Percentiles rank a stretch among this genome's conserved stretches.
Evolutionary conservation across 2,888 invertebrate genomes (phyloP).

Genomic region (Eilema griseolum): DNA sequence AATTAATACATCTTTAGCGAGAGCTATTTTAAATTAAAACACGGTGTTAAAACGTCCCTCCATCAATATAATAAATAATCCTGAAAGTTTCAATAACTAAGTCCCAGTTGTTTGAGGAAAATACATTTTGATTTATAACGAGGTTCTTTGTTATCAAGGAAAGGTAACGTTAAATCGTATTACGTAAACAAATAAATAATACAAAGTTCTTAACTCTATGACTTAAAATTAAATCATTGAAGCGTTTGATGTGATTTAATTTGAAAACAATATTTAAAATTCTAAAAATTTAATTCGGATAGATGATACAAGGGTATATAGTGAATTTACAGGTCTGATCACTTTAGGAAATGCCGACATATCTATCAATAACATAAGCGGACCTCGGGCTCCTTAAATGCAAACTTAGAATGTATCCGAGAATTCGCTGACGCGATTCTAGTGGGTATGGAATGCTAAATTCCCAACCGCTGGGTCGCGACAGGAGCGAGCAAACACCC

Average conservation of each 20-base stretch:
- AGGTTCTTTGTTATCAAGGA: slow-evolving; percentile 48
- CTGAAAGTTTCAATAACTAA: slow-evolving; percentile 57
- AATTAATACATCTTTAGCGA: neutral
- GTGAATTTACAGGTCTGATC: too few species aligned
- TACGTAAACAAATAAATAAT: slow-evolving; percentile 39
- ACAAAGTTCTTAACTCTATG: slow-evolving; percentile 23
- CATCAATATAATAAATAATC: slow-evolving; percentile 45
- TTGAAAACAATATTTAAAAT: neutral
- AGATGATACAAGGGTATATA: neutral
- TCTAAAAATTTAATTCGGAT: neutral
- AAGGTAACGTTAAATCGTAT: slow-evolving; percentile 45
- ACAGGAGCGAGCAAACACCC: too few species aligned
- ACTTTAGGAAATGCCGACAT: too few species aligned
- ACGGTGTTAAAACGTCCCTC: slow-evolving; percentile 19
- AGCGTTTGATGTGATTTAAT: neutral
- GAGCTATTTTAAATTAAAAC: slow-evolving; percentile 14
- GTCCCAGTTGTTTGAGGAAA: slow-evolving; percentile 54
- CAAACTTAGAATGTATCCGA: too few species aligned
- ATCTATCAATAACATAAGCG: too few species aligned
- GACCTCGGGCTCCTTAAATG: too few species aligned
- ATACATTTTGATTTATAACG: slow-evolving; percentile 62
- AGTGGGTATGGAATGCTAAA: too few species aligned
- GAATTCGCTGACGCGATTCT: too few species aligned
- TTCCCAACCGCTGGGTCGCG: too few species aligned
- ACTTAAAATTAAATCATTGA: slow-evolving; percentile 1